Evolutionary conservation across 2,888 invertebrate genomes (phyloP).

Genomic region (Cynaeus angustus): DNA sequence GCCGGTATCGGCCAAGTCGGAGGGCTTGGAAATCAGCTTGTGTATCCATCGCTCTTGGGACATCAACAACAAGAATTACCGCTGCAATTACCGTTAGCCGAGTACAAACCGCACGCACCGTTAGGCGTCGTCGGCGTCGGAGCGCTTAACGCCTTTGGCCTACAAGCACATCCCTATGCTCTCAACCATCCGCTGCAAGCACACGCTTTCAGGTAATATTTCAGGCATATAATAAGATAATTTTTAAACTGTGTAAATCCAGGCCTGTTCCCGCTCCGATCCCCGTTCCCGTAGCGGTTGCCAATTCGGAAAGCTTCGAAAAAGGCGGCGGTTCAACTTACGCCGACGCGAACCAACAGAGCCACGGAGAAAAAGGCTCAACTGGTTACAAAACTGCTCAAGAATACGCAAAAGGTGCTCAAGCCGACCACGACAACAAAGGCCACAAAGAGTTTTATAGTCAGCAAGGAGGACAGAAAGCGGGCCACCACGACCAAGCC

Average conservation of each 20-base stretch:
- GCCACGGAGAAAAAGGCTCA: constrained; percentile 75
- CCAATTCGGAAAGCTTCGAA: constrained; percentile 48
- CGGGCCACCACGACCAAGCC: constrained; percentile 74
- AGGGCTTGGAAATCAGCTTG: constrained; percentile 28
- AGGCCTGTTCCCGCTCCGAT: constrained; percentile 20
- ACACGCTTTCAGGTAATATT: constrained; percentile 17
- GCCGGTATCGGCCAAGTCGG: neutral
- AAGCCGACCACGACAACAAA: constrained; percentile 75
- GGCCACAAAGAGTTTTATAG: constrained; percentile 74
- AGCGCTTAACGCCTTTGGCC: constrained; percentile 38
- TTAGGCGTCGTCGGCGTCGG: neutral
- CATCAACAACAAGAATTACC: constrained; percentile 32
- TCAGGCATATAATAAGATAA: no score
- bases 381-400: constrained; percentile 74
- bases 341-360: constrained; percentile 72
- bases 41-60: constrained; percentile 47
- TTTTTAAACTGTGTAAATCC: neutral
- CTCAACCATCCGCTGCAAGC: constrained; percentile 21
- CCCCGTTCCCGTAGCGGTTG: constrained; percentile 3
- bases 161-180: constrained; percentile 37
- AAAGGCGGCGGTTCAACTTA: constrained; percentile 72
- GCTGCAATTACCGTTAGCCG: constrained; percentile 32
- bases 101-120: constrained; percentile 16
- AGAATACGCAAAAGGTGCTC: constrained; percentile 74
- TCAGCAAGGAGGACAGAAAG: constrained; percentile 74